Percentiles rank a stretch among this genome's conserved stretches.
These are phyloP conservation scores for Dissostichus mawsoni DNA, from an alignment of 2,113 vertebrate genomes.

Conservation along the genomic window DNA sequence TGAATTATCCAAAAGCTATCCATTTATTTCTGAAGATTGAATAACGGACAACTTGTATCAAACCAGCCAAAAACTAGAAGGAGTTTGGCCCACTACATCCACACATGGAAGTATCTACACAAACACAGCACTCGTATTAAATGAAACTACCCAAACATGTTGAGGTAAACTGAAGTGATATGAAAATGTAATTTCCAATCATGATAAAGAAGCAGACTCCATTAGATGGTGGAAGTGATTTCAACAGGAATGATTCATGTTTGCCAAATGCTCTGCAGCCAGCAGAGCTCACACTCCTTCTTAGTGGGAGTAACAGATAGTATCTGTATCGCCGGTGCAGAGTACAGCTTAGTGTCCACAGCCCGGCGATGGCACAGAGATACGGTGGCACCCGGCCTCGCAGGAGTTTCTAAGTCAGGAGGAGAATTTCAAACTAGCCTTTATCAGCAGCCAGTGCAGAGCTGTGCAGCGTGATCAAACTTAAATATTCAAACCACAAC, in stretches of 20 bases:
- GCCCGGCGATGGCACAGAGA: slow-evolving; percentile 17
- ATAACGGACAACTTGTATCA: background rate
- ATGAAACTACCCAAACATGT: background rate
- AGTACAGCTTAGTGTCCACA: slow-evolving; percentile 27
- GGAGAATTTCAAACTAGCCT: slow-evolving; percentile 17
- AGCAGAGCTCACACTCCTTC: slow-evolving; percentile 11
- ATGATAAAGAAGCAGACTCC: background rate
- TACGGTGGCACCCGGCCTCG: slow-evolving; percentile 29
- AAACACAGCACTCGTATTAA: background rate
- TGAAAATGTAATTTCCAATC: background rate
- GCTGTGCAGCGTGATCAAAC: slow-evolving; percentile 25
- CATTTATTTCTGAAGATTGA: background rate
- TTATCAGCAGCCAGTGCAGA: background rate
- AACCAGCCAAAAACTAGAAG: background rate
- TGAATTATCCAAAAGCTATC: background rate
- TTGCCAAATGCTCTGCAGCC: background rate
- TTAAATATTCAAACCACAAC: slow-evolving; percentile 37
- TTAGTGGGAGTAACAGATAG: slow-evolving; percentile 26
- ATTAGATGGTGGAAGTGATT: slow-evolving; percentile 3
- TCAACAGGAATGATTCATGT: background rate
- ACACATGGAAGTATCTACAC: background rate
- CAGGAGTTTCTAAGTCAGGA: slow-evolving; percentile 22
- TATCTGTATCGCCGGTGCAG: slow-evolving; percentile 4
- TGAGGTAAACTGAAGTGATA: background rate
- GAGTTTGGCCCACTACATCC: background rate